Base-by-base conservation (phyloP, 2,888 invertebrate genomes). In the Plemyria rubiginata region DNA sequence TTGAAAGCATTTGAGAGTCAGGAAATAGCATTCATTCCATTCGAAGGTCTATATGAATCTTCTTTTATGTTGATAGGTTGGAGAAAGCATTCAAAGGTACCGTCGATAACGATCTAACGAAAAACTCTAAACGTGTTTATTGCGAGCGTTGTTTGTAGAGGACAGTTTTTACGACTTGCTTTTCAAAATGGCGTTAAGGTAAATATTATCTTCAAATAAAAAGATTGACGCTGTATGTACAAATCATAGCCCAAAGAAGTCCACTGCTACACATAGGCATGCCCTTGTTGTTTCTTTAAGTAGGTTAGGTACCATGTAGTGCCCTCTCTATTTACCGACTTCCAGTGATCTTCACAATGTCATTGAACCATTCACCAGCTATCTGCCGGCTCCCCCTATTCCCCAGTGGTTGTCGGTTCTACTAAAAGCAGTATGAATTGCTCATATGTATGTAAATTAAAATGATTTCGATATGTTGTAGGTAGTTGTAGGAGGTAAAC, bases 81-180 rank as follows among this genome's bases (percentile, higher is more conserved):
- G 43, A 29, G 32, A 52, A 36, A 57, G 50, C 16, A 48, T 38
- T 43, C 13, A 48, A 57, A 54, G 46, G 28, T 51, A 15, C 28
- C 43, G 32, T 43, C 45, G 46, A 56, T 56, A 64, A 48, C 36
- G 48, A 60, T 46, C 43, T 28, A 43, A 55, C 8, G 29, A 38
- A 43, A 55, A 52, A 55, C 53, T 15, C 16, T 60, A 16, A 64
- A 62, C 58, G 60, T 60, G 70, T 62, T 68, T 65, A 65, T 65
- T 66, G 59, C 63, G 63, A 68, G 63, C 62, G 38, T 50, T 69
- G 67, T 70, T 69, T 70, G 59, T 65, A 65, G 62, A 72, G 67
- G 70, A 69, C 70, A 62, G 60, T 65, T 70, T 68, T 72, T 69
- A 70, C 67, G 60, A 62, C 71, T 67, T 65, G 54, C 65, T 65